Base-by-base conservation (phyloP, 2,113 vertebrate species). In the Mormyrus iriodes region DNA sequence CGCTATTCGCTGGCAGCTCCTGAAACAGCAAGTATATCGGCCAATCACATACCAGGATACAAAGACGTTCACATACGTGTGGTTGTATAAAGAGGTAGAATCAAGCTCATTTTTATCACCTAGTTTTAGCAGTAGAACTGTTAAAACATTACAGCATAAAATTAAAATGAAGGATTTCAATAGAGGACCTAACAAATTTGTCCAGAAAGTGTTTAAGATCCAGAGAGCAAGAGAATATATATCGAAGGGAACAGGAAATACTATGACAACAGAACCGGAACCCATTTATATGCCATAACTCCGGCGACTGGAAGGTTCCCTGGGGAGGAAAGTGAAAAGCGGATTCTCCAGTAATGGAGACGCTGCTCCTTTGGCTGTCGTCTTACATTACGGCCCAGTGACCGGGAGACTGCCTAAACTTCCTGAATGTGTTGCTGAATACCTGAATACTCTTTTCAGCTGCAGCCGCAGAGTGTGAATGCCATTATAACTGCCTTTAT, bases 1-100 rank as follows among this genome's bases (percentile, higher is more conserved):
- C 98, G 0, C 98, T 99, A 93, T 99, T 99, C 89, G 98, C 98
- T 93, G 98, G 98, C 93, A 99, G 95, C 95, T 99, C 98, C 98
- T 99, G 93, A 21, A 91, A 92, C 21, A 35, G 15, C 58, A 69
- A 55, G n/a, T 44, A 10, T 19, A 46, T 84, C 0, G 17, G 7
- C 87, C 55, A 88, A 88, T 88, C 42, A 52, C 10, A 61, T 17
- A 13, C 19, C 27, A 51, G 53, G 53, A 61, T 39, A 58, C 52
- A 58, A 53, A 87, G 31, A 58, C 49, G 13, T 19, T 76, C 4
- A 9, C 35, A 35, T 42, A 79, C 35, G 10, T 35, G 73, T 79
- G 73, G 35, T 19, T 42, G 5, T 15, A 19, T 19, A 19, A 15
- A 19, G 27, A 31, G 27, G n/a, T 69, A 52, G 13, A 27, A n/a